phyloP scores from a whole-genome alignment of 2,113 vertebrate species.

The Centrocercus urophasianus region DNA sequence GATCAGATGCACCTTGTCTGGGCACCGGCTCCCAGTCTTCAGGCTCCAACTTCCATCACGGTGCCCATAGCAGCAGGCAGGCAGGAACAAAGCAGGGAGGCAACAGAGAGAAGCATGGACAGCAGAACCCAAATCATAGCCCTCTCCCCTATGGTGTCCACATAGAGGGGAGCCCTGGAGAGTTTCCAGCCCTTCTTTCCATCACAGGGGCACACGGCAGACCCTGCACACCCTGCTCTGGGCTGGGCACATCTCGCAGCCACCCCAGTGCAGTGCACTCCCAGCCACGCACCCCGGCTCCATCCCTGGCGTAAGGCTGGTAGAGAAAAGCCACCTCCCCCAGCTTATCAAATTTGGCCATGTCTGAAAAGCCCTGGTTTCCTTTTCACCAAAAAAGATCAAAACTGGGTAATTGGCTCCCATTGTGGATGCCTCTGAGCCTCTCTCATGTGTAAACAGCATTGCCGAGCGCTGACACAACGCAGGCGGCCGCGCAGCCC shows the following conservation, averaged over 20 bases:
- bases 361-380: constrained; percentile 67
- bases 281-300: rapidly evolving
- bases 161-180: background rate
- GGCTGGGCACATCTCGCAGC: rapidly evolving
- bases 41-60: background rate
- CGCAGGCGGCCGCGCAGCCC: constrained; percentile 21
- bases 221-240: background rate
- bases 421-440: constrained; percentile 62
- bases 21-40: background rate
- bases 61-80: background rate
- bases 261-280: too few species aligned
- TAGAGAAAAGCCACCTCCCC: background rate
- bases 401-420: constrained; percentile 75
- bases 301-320: rapidly evolving
- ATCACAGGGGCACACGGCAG: background rate
- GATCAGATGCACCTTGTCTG: background rate
- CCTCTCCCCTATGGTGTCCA: background rate
- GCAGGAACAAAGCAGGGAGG: background rate
- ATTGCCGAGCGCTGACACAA: constrained; percentile 73
- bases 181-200: background rate
- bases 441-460: constrained; percentile 75
- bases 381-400: constrained; percentile 79
- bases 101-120: rapidly evolving
- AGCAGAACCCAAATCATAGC: background rate
- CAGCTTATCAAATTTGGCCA: constrained; percentile 72